These are phyloP conservation scores for Itoplectis maculator DNA, from an alignment of 2,888 invertebrate genomes.

Conservation along the genomic window DNA sequence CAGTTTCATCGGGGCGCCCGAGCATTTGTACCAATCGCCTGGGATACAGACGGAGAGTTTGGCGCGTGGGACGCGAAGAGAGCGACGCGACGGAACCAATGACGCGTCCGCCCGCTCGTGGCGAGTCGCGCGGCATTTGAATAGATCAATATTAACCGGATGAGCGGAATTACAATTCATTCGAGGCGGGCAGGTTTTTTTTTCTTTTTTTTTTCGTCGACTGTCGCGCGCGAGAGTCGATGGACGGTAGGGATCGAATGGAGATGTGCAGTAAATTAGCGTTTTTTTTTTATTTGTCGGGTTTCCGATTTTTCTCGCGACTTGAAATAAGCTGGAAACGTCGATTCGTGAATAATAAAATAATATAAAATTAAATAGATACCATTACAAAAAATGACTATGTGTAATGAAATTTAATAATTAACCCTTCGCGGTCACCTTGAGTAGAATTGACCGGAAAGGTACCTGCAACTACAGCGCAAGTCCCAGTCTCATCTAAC, in stretches of 20 bases:
- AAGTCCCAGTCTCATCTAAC: too few species aligned
- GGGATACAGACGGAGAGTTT: slow-evolving; percentile 52
- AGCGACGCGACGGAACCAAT: slow-evolving; percentile 45
- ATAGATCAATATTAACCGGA: slow-evolving; percentile 62
- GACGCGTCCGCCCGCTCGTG: slow-evolving; percentile 18
- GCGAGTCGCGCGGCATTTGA: slow-evolving; percentile 46
- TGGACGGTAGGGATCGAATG: slow-evolving; percentile 2
- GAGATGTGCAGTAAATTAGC: background rate
- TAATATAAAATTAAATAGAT: too few species aligned
- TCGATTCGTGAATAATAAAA: background rate
- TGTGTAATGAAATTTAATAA: too few species aligned
- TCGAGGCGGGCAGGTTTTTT: slow-evolving; percentile 35
- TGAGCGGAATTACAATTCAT: slow-evolving; percentile 47
- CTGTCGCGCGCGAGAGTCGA: background rate
- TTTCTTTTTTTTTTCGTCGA: background rate
- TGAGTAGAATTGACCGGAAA: too few species aligned
- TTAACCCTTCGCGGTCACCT: too few species aligned
- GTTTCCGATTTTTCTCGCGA: background rate
- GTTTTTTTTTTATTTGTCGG: background rate
- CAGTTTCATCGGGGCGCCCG: slow-evolving; percentile 25
- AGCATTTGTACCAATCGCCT: slow-evolving; percentile 57
- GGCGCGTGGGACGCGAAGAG: slow-evolving; percentile 22
- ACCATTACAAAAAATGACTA: too few species aligned
- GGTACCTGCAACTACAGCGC: too few species aligned
- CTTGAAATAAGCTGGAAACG: background rate